Evolutionary conservation across 2,888 invertebrate genomes (phyloP).

Genomic region (Marronus borbonicus): DNA sequence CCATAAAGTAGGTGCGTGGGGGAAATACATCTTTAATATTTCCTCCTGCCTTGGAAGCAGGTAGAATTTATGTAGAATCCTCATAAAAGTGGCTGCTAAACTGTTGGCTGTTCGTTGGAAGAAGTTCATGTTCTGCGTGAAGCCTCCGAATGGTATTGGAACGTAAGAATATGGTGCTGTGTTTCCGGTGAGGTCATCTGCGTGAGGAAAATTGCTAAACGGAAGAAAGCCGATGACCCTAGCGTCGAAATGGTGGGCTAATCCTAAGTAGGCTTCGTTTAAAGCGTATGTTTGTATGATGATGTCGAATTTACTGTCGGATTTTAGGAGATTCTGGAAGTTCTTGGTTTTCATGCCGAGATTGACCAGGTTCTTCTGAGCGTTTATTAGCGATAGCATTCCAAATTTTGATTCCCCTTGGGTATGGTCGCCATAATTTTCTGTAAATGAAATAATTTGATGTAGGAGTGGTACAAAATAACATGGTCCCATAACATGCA

Average conservation of each 20-base stretch:
- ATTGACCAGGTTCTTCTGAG: slow-evolving; percentile 31
- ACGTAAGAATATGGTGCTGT: slow-evolving; percentile 65
- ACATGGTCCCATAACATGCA: no score
- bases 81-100: slow-evolving; percentile 44
- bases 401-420: slow-evolving; percentile 40
- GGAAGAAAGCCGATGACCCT: slow-evolving; percentile 64
- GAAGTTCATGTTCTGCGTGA: slow-evolving; percentile 64
- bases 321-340: slow-evolving; percentile 45
- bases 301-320: slow-evolving; percentile 46
- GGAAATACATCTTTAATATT: slow-evolving; percentile 59
- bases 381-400: slow-evolving; percentile 25
- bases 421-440: slow-evolving; percentile 14
- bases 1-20: slow-evolving; percentile 59
- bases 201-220: slow-evolving; percentile 59
- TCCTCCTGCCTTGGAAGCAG: slow-evolving; percentile 53
- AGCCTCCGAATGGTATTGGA: slow-evolving; percentile 60
- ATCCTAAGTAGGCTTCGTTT: slow-evolving; percentile 38
- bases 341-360: slow-evolving; percentile 20
- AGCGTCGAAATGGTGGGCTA: slow-evolving; percentile 63
- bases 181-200: slow-evolving; percentile 62
- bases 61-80: slow-evolving; percentile 40
- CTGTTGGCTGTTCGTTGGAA: slow-evolving; percentile 63
- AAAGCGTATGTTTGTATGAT: slow-evolving; percentile 39
- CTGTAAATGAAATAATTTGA: slow-evolving; percentile 17
- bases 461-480: no score